Evolutionary conservation across 1,140 invertebrate species (phyloP), one percentile per base, ranked within the genome.

Genomic region (Nixonia krombeini): DNA sequence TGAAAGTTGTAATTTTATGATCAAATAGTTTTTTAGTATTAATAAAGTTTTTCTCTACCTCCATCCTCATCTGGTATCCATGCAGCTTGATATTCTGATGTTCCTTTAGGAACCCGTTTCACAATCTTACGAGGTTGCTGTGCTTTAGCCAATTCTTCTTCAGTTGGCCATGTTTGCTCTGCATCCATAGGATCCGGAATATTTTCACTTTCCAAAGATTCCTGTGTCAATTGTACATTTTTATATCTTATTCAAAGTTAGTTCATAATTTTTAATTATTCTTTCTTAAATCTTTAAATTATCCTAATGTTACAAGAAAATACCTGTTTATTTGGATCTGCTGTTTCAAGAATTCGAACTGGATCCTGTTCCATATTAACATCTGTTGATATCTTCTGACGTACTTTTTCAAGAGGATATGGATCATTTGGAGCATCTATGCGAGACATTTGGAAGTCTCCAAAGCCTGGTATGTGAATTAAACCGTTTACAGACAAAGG

Each of bases 141-240:
- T 59, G 93, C 91, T 67, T 91, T 87, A 71, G 89, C 88, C 42
- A 97, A 87, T 86, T 97, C 95, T 79, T 97, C 94, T 57, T 95
- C 92, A 17, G 94, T 97, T 0, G 96, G 96, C 94, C 94, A 98
- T 15, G 96, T 97, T 86, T 98, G 96, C 85, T 99, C 96, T 9
- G 91, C 93, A 82, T 97, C 93, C 94, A 98, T 95, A 18, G 91
- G 90, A 86, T 98, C 94, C 13, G 91, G 91, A 49, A 91, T 86
- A 85, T 94, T 93, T 86, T 97, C 95, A 64, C 87, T 87, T 55
- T 90, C 84, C 10, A 98, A 85, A 41, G 89, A 90, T 77, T 94
- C 93, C 87, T 91, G 29, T 13, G 44, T 15, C 5, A 16, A 18
- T 51, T 37, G n/a, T 18, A 29, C 9, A 50, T 25, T 16, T n/a